Evolutionary conservation across 2,888 invertebrate genomes (phyloP), one percentile per base, ranked within the genome.

Genomic region (Ceriagrion tenellum): DNA sequence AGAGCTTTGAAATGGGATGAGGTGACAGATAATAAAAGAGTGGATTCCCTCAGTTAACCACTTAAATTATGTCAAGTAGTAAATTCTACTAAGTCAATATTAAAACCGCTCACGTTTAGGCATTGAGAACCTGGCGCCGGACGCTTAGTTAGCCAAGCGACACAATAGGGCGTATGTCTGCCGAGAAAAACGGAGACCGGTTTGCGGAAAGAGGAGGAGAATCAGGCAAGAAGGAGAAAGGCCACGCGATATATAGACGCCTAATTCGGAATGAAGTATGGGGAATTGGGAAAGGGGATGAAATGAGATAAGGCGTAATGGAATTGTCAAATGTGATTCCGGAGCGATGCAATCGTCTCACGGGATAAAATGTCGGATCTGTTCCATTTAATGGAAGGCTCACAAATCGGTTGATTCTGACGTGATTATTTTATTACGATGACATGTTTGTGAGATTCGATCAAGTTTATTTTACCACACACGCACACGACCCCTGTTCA

Each of bases 281-380:
- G 89, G 12, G 69, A 63, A 93, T 93, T 69, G 69, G 47, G n/a
- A 81, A 81, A 23, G 81, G 18, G 47, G 47, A 69, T 69, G 23
- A 63, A 93, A 93, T 63, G 93, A 47, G 93, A 93, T 93, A 47
- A 69, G 69, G 40, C 47, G 93, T 93, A 93, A 93, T 93, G 93
- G 69, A 93, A 93, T 93, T 93, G 93, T 93, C 93, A 93, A 93
- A 69, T 69, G 93, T 47, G 69, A n/a, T 93, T 93, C 47, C 56
- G 93, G 81, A 35, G 0, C 2, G 81, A 26, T 81, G 81, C 35
- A 35, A 35, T 35, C 81, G 35, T 35, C 30, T 4, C 10, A n/a
- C 10, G n/a, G 26, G 35, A 35, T 13, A 69, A n/a, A 10, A 69
- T n/a, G 69, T 2, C 26, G 81, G 16, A 81, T 69, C 69, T n/a